Evolutionary conservation across 1,140 invertebrate species (phyloP), one percentile per base, ranked within the genome.

Genomic region (Branchinecta lindahli): DNA sequence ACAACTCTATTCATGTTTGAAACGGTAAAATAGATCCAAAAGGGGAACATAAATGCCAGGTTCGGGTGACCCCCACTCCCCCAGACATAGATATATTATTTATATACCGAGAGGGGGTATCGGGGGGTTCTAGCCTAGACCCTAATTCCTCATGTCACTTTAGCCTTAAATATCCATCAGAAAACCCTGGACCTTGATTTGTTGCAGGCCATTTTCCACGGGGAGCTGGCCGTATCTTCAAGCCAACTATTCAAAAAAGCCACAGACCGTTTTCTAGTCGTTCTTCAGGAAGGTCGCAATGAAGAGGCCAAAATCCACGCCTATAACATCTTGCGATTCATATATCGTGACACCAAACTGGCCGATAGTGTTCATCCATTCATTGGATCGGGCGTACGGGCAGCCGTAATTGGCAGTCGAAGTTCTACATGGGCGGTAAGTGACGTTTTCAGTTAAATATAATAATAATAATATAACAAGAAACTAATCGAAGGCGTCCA

Each of bases 291-390:
- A 67, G 44, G n/a, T 44, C 0, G 67, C 46, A 71, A 33, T 66
- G 73, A 73, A 67, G 69, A 73, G 21, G 45, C 77, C 20, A 84
- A 83, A 75, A 87, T 87, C 61, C 93, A 96, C 81, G 84, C 88
- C 8, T 77, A 94, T 70, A 95, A 96, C 80, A 90, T 96, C 70
- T 80, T 96, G 67, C 80, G 92, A 73, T 86, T 87, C 0, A 77
- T 96, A 45, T 92, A 86, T 75, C 83, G 87, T 68, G 87, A 94
- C 78, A 84, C 85, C 45, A 82, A 86, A 70, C 80, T 96, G 10
- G 85, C 86, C 44, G 88, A 92, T 70, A 78, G 84, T 71, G 85
- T 91, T 0, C 83, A 84, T 66, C 81, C 84, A 9, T 93, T 87
- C 79, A 83, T 92, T 18, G 84, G 85, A 4, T 80, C 84, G 67